Evolutionary conservation across 2,888 invertebrate genomes (phyloP), one percentile per base, ranked within the genome.

Genomic region (Leptothorax acervorum): DNA sequence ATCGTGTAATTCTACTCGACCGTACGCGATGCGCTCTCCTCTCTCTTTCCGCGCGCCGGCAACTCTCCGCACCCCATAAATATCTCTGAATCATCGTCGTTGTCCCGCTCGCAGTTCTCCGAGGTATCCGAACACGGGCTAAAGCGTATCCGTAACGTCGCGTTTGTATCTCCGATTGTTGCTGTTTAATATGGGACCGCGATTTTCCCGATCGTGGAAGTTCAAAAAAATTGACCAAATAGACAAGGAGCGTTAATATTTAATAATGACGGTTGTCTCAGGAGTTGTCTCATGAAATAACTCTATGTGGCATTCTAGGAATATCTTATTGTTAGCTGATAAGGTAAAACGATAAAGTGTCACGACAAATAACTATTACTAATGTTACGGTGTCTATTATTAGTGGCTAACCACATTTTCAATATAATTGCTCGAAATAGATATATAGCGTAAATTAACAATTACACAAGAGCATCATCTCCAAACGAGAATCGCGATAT

Each of bases 61-160:
- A 88, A 90, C 90, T 88, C 92, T 93, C 92, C 81, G 89, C 93
- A 91, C 92, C 90, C 91, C 92, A 93, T 93, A 93, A 93, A 93
- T 93, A 93, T 92, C 92, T 92, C 92, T 92, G 93, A 93, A 93
- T 93, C 93, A 93, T 93, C 93, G 93, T 88, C 79, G 86, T 83
- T 86, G 85, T 86, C 84, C 88, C 12, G 68, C 83, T 84, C 87
- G 86, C 83, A 73, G 88, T 90, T 90, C 82, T 76, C 68, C 68
- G 71, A 82, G 82, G 23, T 62, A 84, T 88, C 85, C 85, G 87
- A 84, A 84, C 86, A 71, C 83, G 85, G 71, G 23, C 78, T 90
- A 84, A 87, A 86, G 85, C 87, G 89, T 84, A 78, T 45, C 45
- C 5, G 53, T 57, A 78, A 62, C 15, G 31, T 78, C 42, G 55